These are phyloP conservation scores for Drosophila eugracilis DNA, from an alignment of 1,140 invertebrate species.

Conservation along the genomic window DNA sequence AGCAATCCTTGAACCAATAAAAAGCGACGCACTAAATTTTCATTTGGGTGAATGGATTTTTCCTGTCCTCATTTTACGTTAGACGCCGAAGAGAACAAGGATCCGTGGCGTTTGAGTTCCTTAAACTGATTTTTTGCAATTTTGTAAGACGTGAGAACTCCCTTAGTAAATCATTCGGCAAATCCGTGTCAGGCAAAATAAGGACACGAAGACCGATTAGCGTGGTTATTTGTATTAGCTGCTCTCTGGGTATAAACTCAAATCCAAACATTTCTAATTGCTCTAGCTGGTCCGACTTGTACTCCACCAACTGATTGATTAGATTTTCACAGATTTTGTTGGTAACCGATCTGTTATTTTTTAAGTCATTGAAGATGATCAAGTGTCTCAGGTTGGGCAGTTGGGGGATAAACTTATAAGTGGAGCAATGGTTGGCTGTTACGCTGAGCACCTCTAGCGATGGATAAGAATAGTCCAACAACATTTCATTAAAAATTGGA, in stretches of 20 bases:
- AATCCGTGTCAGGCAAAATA: neutral
- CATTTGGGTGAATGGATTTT: neutral
- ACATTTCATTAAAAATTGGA: neutral
- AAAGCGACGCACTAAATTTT: too few relatives aligned
- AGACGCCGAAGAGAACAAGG: neutral
- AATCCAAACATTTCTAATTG: neutral
- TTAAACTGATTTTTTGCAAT: neutral
- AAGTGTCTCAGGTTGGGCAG: slow-evolving; percentile 46
- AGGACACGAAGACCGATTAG: neutral
- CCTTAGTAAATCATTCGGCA: neutral
- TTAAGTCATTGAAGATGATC: neutral
- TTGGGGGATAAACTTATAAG: slow-evolving; percentile 35
- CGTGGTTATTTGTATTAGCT: neutral
- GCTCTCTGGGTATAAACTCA: neutral
- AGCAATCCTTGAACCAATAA: too few relatives aligned
- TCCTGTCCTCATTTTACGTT: neutral
- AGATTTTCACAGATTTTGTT: neutral
- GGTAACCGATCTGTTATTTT: neutral
- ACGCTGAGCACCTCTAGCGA: slow-evolving; percentile 31
- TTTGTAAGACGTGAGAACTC: neutral
- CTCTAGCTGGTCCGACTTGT: neutral
- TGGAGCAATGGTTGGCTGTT: neutral
- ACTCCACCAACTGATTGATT: neutral
- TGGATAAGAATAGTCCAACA: neutral
- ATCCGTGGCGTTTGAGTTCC: neutral